These are phyloP conservation scores for Lepidocyrtinus sp. DNA, from an alignment of 2,888 invertebrate species.

Conservation along the genomic window DNA sequence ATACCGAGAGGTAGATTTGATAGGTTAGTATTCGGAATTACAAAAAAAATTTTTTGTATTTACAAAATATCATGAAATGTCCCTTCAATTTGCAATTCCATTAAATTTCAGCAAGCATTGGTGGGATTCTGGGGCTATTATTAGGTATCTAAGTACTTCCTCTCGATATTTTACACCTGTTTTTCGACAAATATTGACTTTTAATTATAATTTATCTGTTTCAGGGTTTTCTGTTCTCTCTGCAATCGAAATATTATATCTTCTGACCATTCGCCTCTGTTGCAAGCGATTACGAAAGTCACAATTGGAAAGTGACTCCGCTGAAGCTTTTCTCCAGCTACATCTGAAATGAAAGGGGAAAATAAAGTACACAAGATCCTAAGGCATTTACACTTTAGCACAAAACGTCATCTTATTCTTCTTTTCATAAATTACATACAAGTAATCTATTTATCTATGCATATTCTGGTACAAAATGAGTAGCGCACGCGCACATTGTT, in stretches of 20 bases:
- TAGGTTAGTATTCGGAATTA: conserved; percentile 27
- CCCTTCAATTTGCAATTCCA: not conserved
- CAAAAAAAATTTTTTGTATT: not conserved
- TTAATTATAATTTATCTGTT: no score
- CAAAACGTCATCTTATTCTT: no score
- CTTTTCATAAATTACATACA: no score
- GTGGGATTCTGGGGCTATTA: conserved; percentile 32
- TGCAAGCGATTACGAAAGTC: conserved; percentile 45
- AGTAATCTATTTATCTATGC: not conserved
- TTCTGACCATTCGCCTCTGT: conserved; percentile 35
- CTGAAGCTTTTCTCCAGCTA: not conserved
- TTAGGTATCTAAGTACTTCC: conserved; percentile 34
- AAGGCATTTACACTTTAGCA: no score
- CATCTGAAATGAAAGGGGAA: not conserved
- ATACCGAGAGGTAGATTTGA: conserved; percentile 31
- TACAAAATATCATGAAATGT: no score
- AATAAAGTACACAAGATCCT: no score
- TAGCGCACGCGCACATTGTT: not conserved
- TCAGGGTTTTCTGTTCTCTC: conserved; percentile 43
- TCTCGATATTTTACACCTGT: no score
- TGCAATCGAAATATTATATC: conserved; percentile 46
- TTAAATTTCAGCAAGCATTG: conserved; percentile 38
- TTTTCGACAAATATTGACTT: not conserved
- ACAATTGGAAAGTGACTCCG: not conserved
- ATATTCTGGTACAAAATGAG: not conserved